Evolutionary conservation across 2,888 invertebrate genomes (phyloP), one percentile per base, ranked within the genome.

Genomic region (Rhodophaea formosa): DNA sequence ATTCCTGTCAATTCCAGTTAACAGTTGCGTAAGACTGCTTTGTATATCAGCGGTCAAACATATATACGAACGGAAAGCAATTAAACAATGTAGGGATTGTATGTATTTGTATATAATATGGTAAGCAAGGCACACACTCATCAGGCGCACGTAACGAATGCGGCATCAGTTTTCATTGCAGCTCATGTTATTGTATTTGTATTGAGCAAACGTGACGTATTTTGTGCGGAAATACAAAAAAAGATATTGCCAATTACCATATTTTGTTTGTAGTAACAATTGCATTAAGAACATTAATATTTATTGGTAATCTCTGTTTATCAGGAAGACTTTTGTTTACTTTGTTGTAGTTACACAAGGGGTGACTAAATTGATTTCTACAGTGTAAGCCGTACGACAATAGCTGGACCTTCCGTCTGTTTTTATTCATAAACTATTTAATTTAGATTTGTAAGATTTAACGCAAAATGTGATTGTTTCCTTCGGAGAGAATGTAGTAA

Each of bases 131-230:
- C 43, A 42, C 29, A 29, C 53, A 64, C 54, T 61, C 62, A 69
- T 66, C 64, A 62, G 68, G 67, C 67, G 67, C 66, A 68, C 64
- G 62, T 68, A 67, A 67, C 59, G 68, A 65, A 70, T 65, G 64
- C 23, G 70, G 77, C 63, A 62, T 79, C 70, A 59, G 64, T 65
- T 79, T 80, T 74, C 79, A 77, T 68, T 64, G 66, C 65, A 68
- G 23, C 23, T n/a, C n/a, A n/a, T n/a, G n/a, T n/a, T n/a, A n/a
- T n/a, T n/a, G n/a, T n/a, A n/a, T n/a, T n/a, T n/a, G n/a, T n/a
- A n/a, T n/a, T n/a, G n/a, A n/a, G n/a, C n/a, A n/a, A n/a, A n/a
- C 78, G 79, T 80, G 77, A 79, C 75, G 74, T 79, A 77, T 74
- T 75, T 61, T 61, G 63, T 62, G 57, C 57, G 61, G 58, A 60